Evolutionary conservation across 92 coral and sea anemone species (phyloP), one percentile per base, ranked within the genome.

Genomic region (Micromussa lordhowensis): DNA sequence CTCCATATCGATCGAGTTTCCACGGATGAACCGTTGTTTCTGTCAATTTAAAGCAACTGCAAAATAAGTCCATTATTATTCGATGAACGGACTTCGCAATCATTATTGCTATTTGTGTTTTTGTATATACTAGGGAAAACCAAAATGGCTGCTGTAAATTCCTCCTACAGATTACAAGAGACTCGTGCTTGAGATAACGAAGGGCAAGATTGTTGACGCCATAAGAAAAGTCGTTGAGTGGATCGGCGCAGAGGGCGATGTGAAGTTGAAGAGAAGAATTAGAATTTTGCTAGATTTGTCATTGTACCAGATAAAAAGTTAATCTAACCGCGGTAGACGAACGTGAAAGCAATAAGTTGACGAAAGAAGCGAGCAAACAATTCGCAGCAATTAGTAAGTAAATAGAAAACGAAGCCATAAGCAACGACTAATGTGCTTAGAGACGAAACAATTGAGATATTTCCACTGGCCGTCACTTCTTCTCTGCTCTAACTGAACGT

Each of bases 281-380:
- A 53, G 40, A 78, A 78, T 30, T 78, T 78, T 31, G 82, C 18
- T 64, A 78, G 82, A 34, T 78, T 69, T 26, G 31, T 78, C 29
- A 26, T 57, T 26, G 49, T 2, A 4, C 49, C 49, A 0, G 49
- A 31, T 32, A 21, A 4, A 78, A 78, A 78, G 82, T 69, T 78
- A 78, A 34, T 34, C 59, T 13, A 9, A 54, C 3, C 24, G 32
- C n/a, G 24, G 3, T 70, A 13, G 22, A 34, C 21, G 1, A 59
- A 59, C 21, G 19, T 19, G 22, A 19, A 59, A 59, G 7, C 68
- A 22, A 19, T 19, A 0, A 21, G 22, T 12, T 13, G 15, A 14
- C 21, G 15, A 14, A 55, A 12, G 15, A 55, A 36, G 4, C 2
- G 4, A 36, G 4, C 38, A 36, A 36, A 5, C 38, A n/a, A n/a